These are phyloP conservation scores for Helleia helle DNA, from an alignment of 2,888 invertebrate species.

Conservation along the genomic window DNA sequence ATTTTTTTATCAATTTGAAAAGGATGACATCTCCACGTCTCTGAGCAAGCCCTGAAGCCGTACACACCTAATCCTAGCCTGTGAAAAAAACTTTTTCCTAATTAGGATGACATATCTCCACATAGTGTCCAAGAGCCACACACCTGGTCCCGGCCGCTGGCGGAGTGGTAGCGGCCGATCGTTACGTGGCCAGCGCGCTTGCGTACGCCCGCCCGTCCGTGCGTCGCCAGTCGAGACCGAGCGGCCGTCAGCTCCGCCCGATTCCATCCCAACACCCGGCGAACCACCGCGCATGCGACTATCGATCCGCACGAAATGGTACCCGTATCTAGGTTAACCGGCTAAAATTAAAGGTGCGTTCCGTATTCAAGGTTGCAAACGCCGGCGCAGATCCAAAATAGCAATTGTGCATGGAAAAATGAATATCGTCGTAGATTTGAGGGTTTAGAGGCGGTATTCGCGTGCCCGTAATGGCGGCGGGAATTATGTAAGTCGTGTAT, in stretches of 20 bases:
- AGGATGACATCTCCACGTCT: too few relatives aligned
- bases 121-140: too few relatives aligned
- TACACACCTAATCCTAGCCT: too few relatives aligned
- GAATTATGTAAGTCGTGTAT: slow-evolving; percentile 66
- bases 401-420: slow-evolving; percentile 57
- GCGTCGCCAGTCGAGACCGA: slow-evolving; percentile 38
- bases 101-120: too few relatives aligned
- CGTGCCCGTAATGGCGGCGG: slow-evolving; percentile 54
- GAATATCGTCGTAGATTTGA: slow-evolving; percentile 40
- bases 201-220: slow-evolving; percentile 27
- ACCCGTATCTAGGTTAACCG: slow-evolving; percentile 70
- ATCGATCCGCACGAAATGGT: slow-evolving; percentile 63
- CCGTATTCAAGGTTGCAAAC: slow-evolving; percentile 65
- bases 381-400: slow-evolving; percentile 66
- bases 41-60: too few relatives aligned
- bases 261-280: slow-evolving; percentile 37
- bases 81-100: too few relatives aligned
- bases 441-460: slow-evolving; percentile 50
- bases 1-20: too few relatives aligned
- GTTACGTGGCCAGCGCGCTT: slow-evolving; percentile 27
- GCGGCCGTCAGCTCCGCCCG: slow-evolving; percentile 37
- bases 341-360: slow-evolving; percentile 73
- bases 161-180: slow-evolving; percentile 26
- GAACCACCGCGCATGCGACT: slow-evolving; percentile 57
- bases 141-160: slow-evolving; percentile 33